These are phyloP conservation scores for Dryocosmus kuriphilus DNA, from an alignment of 2,888 invertebrate species.

Conservation along the genomic window DNA sequence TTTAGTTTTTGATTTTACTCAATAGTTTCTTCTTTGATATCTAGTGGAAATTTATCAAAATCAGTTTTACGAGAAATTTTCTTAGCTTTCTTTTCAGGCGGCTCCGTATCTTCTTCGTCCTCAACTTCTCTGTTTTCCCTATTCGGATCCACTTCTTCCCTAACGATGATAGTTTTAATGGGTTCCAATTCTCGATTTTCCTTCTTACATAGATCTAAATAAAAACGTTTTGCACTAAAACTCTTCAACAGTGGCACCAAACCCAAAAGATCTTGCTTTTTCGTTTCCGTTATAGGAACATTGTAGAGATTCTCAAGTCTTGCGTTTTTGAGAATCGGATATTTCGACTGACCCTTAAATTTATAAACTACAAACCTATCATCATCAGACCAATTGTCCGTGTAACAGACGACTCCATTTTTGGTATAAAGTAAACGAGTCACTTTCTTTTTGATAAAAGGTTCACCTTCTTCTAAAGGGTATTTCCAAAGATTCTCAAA, in stretches of 20 bases:
- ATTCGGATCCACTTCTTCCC: background rate
- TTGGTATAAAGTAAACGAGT: constrained; percentile 40
- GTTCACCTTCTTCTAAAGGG: background rate
- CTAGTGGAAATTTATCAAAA: background rate
- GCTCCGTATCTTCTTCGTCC: background rate
- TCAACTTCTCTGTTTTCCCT: background rate
- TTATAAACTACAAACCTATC: background rate
- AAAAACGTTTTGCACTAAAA: constrained; percentile 34
- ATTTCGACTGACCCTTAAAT: background rate
- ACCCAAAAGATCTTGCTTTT: constrained; percentile 50
- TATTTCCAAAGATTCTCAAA: constrained; percentile 35
- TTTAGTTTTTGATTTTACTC: background rate
- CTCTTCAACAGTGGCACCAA: constrained; percentile 46
- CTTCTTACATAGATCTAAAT: background rate
- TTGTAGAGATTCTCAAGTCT: background rate
- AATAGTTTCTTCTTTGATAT: background rate
- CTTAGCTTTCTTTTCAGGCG: background rate
- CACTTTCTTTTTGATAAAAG: constrained; percentile 26
- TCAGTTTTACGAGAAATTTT: background rate
- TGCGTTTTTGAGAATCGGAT: background rate
- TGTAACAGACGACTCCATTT: constrained; percentile 42
- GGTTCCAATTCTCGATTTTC: background rate
- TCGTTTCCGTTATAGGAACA: constrained; percentile 13
- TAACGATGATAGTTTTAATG: background rate
- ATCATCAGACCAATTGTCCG: background rate